Percentiles rank a stretch among this genome's conserved stretches.
Evolutionary conservation across 2,888 invertebrate species (phyloP).

Genomic region (Xanthia icteritia): DNA sequence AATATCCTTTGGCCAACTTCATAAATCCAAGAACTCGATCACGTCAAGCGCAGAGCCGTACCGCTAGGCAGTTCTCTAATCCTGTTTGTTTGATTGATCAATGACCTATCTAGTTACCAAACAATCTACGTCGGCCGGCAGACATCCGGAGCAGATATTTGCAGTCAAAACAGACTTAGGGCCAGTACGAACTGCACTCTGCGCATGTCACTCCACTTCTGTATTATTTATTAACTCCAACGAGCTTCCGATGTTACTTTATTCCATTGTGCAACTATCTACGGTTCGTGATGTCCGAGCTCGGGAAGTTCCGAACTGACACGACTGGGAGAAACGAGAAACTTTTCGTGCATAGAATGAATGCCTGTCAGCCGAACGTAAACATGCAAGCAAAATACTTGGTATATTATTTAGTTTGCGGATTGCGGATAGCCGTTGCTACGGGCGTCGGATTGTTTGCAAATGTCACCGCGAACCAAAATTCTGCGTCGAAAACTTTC

Average conservation of each 20-base stretch:
- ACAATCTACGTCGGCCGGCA: constrained; percentile 73
- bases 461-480: constrained; percentile 55
- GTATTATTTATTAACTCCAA: constrained; percentile 90
- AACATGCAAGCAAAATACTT: constrained; percentile 85
- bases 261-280: constrained; percentile 89
- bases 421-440: constrained; percentile 69
- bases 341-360: constrained; percentile 90
- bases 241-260: constrained; percentile 90
- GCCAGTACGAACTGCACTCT: constrained; percentile 80
- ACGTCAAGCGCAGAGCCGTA: constrained; percentile 58
- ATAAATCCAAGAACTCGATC: constrained; percentile 67
- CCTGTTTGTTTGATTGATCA: constrained; percentile 74
- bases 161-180: constrained; percentile 89
- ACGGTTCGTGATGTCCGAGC: constrained; percentile 87
- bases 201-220: constrained; percentile 88
- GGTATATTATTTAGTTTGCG: constrained; percentile 81
- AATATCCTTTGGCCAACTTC: constrained; percentile 53
- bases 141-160: constrained; percentile 87
- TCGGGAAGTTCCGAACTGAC: constrained; percentile 86
- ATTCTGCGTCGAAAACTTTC: constrained; percentile 51
- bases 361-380: constrained; percentile 87
- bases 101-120: constrained; percentile 76
- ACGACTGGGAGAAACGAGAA: constrained; percentile 85
- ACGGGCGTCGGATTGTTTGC: constrained; percentile 63
- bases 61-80: constrained; percentile 63